Percentiles rank a stretch among this genome's conserved stretches.
Evolutionary conservation across 2,888 invertebrate species (phyloP).

Genomic region (Pachydiplax longipennis): DNA sequence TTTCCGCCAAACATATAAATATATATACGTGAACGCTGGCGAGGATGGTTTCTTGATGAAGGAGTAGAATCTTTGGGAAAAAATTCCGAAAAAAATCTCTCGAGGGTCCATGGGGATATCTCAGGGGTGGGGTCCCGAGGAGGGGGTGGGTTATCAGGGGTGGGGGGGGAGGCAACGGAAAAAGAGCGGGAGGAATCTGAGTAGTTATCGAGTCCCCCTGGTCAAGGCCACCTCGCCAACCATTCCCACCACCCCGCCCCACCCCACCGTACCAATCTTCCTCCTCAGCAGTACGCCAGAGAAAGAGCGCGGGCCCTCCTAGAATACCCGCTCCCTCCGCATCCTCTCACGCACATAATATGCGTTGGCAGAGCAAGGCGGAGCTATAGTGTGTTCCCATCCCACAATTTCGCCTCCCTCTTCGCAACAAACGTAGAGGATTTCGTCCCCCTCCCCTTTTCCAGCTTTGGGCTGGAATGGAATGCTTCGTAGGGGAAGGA

Average conservation of each 20-base stretch:
- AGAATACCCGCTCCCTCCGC: neutral
- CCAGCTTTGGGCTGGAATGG: constrained; percentile 11
- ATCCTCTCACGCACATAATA: neutral
- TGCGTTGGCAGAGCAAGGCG: neutral
- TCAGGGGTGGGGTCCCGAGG: neutral
- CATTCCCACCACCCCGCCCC: constrained; percentile 14
- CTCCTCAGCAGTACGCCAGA: constrained; percentile 2
- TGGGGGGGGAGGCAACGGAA: neutral
- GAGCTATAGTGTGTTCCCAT: neutral
- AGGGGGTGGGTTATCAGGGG: neutral
- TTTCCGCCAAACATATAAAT: neutral
- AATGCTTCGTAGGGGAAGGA: neutral
- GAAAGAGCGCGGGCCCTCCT: constrained; percentile 4
- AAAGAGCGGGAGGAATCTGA: constrained; percentile 36
- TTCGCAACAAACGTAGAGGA: constrained; percentile 20
- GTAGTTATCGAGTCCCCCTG: constrained; percentile 42
- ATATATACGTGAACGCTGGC: neutral
- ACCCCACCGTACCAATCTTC: neutral
- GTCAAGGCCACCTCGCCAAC: constrained; percentile 38
- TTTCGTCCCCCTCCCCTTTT: neutral
- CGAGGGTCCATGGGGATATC: neutral
- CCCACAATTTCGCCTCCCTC: neutral
- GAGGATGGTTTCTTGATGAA: constrained; percentile 9
- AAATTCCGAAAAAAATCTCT: neutral
- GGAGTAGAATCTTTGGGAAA: neutral